phyloP scores from a whole-genome alignment of 2,888 invertebrate species.

The Epinotia nisella region DNA sequence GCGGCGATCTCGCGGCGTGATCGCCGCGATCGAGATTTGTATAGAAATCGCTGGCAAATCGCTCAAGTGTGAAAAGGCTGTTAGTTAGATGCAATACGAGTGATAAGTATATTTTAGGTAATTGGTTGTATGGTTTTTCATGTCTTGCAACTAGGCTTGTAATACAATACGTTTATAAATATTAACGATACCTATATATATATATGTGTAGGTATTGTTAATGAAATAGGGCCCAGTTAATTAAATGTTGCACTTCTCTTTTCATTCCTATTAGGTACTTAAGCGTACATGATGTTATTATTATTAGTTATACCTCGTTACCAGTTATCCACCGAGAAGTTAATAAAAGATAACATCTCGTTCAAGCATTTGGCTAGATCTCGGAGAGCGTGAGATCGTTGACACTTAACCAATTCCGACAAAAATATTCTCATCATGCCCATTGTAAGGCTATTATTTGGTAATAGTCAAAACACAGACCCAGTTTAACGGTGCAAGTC shows the following conservation, averaged over 20 bases:
- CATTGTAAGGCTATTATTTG: constrained; percentile 21
- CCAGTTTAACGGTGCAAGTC: constrained; percentile 1
- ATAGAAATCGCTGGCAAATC: no score
- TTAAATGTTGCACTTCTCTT: no score
- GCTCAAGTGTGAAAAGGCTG: no score
- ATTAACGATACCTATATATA: no score
- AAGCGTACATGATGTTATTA: constrained; percentile 9
- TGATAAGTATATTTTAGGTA: background rate
- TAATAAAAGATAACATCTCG: constrained; percentile 9
- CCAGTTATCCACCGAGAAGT: background rate
- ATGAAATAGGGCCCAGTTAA: no score
- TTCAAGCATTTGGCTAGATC: constrained; percentile 3
- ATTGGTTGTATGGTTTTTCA: background rate
- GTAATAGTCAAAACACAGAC: constrained; percentile 16
- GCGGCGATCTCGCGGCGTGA: no score
- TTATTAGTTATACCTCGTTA: constrained; percentile 20
- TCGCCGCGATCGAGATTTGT: no score
- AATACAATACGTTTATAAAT: no score
- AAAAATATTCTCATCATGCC: constrained; percentile 5
- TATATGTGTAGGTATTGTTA: no score
- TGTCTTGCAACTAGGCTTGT: background rate
- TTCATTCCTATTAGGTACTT: no score
- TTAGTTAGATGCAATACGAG: background rate
- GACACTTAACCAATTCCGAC: constrained; percentile 14
- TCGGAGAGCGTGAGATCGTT: background rate